phyloP scores from a whole-genome alignment of 2,888 invertebrate species.

The Meta bourneti region DNA sequence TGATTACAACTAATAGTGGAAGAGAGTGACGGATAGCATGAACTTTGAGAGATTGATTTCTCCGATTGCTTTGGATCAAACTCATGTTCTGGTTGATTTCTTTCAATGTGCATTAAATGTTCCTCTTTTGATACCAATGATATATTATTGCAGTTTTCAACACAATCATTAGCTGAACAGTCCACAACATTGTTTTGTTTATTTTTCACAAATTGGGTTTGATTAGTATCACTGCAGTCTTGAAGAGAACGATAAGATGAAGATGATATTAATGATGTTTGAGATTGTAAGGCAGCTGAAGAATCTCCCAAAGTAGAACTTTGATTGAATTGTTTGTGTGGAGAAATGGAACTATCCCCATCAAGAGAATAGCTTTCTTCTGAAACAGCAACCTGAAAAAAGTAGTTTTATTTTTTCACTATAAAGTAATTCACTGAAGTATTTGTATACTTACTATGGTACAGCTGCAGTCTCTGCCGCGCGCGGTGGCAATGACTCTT shows the following conservation, averaged over 20 bases:
- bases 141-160: background rate
- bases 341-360: background rate
- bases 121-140: background rate
- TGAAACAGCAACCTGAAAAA: background rate
- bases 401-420: background rate
- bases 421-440: too few relatives aligned
- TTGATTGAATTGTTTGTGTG: background rate
- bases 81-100: background rate
- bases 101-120: background rate
- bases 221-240: background rate
- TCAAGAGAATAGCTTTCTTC: background rate
- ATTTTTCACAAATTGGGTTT: background rate
- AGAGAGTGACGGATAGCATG: constrained; percentile 57
- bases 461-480: too few relatives aligned
- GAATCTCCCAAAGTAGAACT: background rate
- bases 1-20: constrained; percentile 41
- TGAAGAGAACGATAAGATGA: constrained; percentile 27
- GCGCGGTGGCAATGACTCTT: too few relatives aligned
- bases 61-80: background rate
- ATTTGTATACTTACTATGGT: too few relatives aligned
- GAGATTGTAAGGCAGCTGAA: background rate
- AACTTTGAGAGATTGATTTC: constrained; percentile 42
- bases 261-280: constrained; percentile 1
- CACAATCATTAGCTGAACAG: background rate
- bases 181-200: background rate